Conservation (phyloP, 2,888 invertebrate genomes). For the Yponomeuta evonymella region DNA sequence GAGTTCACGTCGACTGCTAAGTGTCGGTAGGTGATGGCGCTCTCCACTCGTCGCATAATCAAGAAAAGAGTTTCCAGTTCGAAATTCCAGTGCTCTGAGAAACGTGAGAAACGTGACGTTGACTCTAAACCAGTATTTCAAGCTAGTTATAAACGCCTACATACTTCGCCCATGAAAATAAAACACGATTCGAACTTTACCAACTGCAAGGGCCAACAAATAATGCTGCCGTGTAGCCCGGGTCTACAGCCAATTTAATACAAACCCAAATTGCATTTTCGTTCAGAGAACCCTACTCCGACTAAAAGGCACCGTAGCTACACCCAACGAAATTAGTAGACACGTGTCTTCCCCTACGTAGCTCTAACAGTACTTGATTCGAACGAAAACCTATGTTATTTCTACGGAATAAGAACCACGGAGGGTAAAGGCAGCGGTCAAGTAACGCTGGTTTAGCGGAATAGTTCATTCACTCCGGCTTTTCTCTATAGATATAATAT, state of each 20-base stretch:
- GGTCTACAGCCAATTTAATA: not conserved
- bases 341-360: not conserved
- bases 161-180: too few species aligned
- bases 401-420: not conserved
- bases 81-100: too few species aligned
- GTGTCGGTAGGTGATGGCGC: too few species aligned
- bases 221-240: too few species aligned
- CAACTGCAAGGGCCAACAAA: too few species aligned
- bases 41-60: too few species aligned
- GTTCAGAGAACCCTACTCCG: not conserved
- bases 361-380: not conserved
- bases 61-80: too few species aligned
- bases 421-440: not conserved
- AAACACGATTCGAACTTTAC: too few species aligned
- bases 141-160: too few species aligned
- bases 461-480: conserved; percentile 4
- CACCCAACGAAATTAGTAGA: not conserved
- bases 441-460: not conserved
- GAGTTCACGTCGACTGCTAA: too few species aligned
- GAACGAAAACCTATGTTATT: not conserved
- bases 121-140: too few species aligned
- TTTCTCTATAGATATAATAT: conserved; percentile 5
- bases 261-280: not conserved
- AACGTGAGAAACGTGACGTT: too few species aligned
- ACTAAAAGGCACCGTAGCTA: not conserved